Base-by-base conservation (phyloP, 2,888 invertebrate species). In the Augiades crinisus region DNA sequence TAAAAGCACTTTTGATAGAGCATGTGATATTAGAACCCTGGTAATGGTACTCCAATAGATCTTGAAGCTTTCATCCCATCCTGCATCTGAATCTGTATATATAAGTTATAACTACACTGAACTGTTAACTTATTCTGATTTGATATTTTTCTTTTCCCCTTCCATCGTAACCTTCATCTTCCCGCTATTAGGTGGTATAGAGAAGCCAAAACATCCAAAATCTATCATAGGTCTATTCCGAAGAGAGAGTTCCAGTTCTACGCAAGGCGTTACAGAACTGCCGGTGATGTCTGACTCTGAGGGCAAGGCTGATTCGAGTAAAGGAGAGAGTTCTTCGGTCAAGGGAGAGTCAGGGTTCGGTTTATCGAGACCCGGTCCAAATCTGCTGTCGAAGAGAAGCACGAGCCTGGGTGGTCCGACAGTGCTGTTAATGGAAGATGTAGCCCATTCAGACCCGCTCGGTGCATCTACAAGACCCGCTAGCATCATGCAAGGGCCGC, bases 141-240 rank as follows among this genome's bases (percentile, higher is more conserved):
- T 78, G 10, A 24, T 45, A 72, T 72, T 73, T 68, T 76, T 65
- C 65, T 62, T 63, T 63, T 62, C 66, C 74, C 75, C 63, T 56
- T 68, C 76, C 62, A 61, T 68, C 69, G 53, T 68, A 66, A 57
- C 53, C 61, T 59, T 62, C 60, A 61, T 64, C 62, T 65, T 63
- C 68, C 65, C 59, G 44, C 44, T 37, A 65, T 59, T 70, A 95
- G 96, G 96, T 90, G 96, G 96, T 72, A 93, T 96, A 83, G 95
- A 95, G 85, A 95, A 95, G 91, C 95, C 95, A 81, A 94, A 95
- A 89, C 92, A 92, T 87, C 92, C 94, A 66, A 95, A 95, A 86
- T 96, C 96, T 83, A 96, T 96, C 84, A 96, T 96, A 91, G 96
- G 96, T 85, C 92, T 96, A 59, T 96, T 96, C 88, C 92, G 96